Evolutionary conservation across 2,113 vertebrate species (phyloP), one percentile per base, ranked within the genome.

Genomic region (Anguilla rostrata): DNA sequence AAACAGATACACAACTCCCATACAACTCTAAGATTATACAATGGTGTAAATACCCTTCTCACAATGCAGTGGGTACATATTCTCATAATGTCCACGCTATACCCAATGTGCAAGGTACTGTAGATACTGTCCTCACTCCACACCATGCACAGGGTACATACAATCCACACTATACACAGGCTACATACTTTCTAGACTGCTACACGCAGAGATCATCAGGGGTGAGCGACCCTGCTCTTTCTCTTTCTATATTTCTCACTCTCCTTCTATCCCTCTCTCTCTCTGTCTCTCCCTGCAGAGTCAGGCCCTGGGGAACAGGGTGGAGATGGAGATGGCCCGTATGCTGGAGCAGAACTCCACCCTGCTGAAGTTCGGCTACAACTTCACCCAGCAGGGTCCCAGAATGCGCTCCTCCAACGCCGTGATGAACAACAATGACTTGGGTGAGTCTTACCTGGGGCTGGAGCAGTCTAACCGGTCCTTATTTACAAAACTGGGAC

Each of bases 361-460:
- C 0, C 94, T 99, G 78, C 90, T 99, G 91, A 99, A 97, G 92
- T 99, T 99, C 0, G 98, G 98, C 43, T 99, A 99, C 94, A 98
- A 99, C 89, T 99, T 99, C 91, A 99, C 98, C 56, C 98, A 99
- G 93, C 98, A 99, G 94, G 98, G 98, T 5, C 98, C 98, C 0
- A 96, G 98, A 86, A 96, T 99, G 78, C 95, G 98, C 0, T 97
- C 97, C 2, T 98, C 98, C 86, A 99, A 99, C 0, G 98, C 98
- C 75, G 98, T 99, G 97, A 99, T 99, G 98, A 99, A 89, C 92
- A 99, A 99, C 95, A 99, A 99, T 0, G 98, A 99, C 91, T 94
- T 99, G 82, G 98, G 98, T 99, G 92, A 95, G 97, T 90, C 75
- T 78, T 12, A 18, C 15, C 41, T 78, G 43, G 29, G 60, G n/a